Percentiles rank a stretch among this genome's conserved stretches.
Conservation (phyloP, 2,888 invertebrate species). For the Odontocerum albicorne region DNA sequence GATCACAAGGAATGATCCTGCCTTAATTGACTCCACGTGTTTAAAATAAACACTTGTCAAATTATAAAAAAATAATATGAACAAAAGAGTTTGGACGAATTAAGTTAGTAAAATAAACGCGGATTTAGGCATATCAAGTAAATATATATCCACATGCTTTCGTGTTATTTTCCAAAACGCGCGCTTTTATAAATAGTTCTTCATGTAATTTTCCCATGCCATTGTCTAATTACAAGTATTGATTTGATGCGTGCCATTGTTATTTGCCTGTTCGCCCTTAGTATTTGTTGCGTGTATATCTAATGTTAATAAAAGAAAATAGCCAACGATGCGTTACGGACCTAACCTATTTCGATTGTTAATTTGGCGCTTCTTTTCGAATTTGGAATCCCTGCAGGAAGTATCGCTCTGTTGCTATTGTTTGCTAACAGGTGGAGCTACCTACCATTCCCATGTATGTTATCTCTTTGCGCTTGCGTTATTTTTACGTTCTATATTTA, state of each 20-base stretch:
- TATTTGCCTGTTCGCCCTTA: slow-evolving; percentile 4
- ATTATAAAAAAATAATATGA: too few relatives aligned
- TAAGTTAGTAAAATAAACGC: too few relatives aligned
- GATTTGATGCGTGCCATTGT: slow-evolving; percentile 21
- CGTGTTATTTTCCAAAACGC: too few relatives aligned
- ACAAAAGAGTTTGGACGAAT: too few relatives aligned
- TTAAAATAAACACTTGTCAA: too few relatives aligned
- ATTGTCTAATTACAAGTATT: slow-evolving; percentile 6
- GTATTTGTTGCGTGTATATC: slow-evolving; percentile 21
- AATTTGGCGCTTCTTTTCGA: slow-evolving; percentile 43
- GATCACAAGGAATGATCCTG: too few relatives aligned
- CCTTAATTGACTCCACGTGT: too few relatives aligned
- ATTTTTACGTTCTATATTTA: not conserved
- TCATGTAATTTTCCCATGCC: too few relatives aligned
- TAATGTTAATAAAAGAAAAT: slow-evolving; percentile 20
- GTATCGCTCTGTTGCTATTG: slow-evolving; percentile 39
- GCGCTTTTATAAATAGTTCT: too few relatives aligned
- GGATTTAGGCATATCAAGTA: too few relatives aligned
- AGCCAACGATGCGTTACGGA: slow-evolving; percentile 43
- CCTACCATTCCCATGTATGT: slow-evolving; percentile 39
- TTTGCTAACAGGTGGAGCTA: slow-evolving; percentile 53
- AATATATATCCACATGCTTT: too few relatives aligned
- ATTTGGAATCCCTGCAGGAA: slow-evolving; percentile 38
- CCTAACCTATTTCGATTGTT: slow-evolving; percentile 49
- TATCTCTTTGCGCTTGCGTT: slow-evolving; percentile 20